These are phyloP conservation scores for Onychostruthus taczanowskii DNA, from an alignment of 2,113 vertebrate species.

Conservation along the genomic window DNA sequence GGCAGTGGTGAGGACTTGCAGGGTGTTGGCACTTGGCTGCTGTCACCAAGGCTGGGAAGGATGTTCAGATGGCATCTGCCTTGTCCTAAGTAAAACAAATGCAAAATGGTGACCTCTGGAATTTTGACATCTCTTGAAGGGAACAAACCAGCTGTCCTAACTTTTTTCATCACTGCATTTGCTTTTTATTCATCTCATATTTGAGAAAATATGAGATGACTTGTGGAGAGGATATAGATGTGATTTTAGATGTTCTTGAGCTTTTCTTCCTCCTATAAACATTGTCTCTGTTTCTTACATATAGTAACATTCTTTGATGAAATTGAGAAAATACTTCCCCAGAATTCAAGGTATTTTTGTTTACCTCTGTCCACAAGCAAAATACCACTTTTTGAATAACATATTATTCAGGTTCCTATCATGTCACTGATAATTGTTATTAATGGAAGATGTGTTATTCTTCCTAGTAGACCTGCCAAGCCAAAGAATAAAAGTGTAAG, in stretches of 20 bases:
- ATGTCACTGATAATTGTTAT: constrained; percentile 60
- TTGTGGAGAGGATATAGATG: background rate
- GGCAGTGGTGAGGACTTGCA: background rate
- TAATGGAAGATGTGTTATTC: constrained; percentile 42
- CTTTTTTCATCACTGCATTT: background rate
- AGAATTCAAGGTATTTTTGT: background rate
- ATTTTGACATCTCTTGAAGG: background rate
- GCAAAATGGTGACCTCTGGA: background rate
- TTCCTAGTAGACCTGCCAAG: constrained; percentile 37
- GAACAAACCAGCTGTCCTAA: background rate
- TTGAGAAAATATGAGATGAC: background rate
- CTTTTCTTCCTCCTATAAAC: background rate
- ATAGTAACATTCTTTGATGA: background rate
- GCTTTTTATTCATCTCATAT: background rate
- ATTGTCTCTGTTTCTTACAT: background rate
- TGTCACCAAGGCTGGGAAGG: background rate
- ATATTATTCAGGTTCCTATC: background rate
- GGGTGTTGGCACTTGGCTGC: background rate
- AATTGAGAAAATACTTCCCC: background rate
- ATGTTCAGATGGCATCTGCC: fast-evolving
- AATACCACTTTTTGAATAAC: background rate
- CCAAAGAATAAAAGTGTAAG: constrained; percentile 59
- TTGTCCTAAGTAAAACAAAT: background rate
- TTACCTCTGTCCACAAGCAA: constrained; percentile 4
- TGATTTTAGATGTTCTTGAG: background rate